These are phyloP conservation scores for Phymatocera aterrima DNA, from an alignment of 2,888 invertebrate species.

Conservation along the genomic window DNA sequence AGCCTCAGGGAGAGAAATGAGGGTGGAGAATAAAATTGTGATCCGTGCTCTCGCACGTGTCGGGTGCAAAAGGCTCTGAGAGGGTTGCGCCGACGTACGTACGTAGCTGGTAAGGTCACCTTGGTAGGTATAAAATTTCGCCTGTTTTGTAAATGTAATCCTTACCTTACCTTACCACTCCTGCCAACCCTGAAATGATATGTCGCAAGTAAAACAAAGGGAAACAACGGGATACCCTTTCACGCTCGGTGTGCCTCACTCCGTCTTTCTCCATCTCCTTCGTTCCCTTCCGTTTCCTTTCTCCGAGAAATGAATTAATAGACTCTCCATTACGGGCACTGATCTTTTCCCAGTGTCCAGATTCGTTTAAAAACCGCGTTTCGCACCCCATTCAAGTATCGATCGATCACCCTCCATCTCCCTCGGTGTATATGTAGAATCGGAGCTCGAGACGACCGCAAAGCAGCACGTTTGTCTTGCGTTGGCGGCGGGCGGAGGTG, in stretches of 20 bases:
- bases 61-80: neutral
- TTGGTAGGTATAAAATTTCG: slow-evolving; percentile 52
- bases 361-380: neutral
- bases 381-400: neutral
- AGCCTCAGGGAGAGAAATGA: neutral
- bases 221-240: neutral
- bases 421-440: neutral
- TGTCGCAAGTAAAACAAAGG: neutral
- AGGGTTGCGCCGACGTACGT: neutral
- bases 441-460: slow-evolving; percentile 23
- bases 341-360: neutral
- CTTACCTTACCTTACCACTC: neutral
- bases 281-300: too few species aligned
- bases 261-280: too few species aligned
- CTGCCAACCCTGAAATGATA: slow-evolving; percentile 30
- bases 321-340: too few species aligned
- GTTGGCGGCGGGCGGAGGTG: neutral
- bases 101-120: neutral
- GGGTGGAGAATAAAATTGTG: slow-evolving; percentile 60
- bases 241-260: too few species aligned
- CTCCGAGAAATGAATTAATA: too few species aligned
- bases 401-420: neutral
- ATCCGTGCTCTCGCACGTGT: slow-evolving; percentile 51
- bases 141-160: slow-evolving; percentile 56
- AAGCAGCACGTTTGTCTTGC: slow-evolving; percentile 24